Base-by-base conservation (phyloP, 2,113 vertebrate genomes). In the Onychorhynchus coronatus region DNA sequence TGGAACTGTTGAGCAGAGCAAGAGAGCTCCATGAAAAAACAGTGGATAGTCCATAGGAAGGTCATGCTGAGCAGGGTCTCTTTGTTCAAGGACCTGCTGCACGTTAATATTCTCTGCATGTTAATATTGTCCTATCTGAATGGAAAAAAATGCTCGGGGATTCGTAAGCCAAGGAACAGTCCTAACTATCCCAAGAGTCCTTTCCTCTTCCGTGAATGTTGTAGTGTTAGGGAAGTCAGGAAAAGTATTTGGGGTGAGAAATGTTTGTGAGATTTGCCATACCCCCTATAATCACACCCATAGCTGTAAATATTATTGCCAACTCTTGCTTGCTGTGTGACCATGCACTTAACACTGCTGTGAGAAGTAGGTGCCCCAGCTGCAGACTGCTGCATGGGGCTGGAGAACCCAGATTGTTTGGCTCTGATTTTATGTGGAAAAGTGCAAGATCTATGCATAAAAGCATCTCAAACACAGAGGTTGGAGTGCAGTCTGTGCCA, bases 261-360 rank as follows among this genome's bases (percentile, higher is more conserved):
- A 49, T 24, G 21, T 71, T 53, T 22, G 42, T 87, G 42, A 77
- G 44, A 53, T 68, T 49, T 68, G 65, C 22, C 35, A 24, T 14
- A 27, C 12, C 19, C 1, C 11, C 37, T 55, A 6, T 13, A 53
- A 50, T 68, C 59, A 68, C 24, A 53, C 17, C 22, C 44, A 14
- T 1, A 49, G 63, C 44, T 65, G 50, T 50, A 55, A 59, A 59
- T 74, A 39, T 7, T 56, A 28, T 20, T 31, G 24, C 53, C 3
- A 23, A 19, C 47, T 80, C 52, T 66, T 66, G 72, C 62, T 52
- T 53, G 58, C 35, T 53, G 18, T 0, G 0, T 49, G 42, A 25
- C 42, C 17, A 1, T 13, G 50, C 66, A 31, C 55, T 65, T 49
- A 30, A 25, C 22, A 24, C 11, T 0, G 0, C 37, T 49, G 28